Conservation (phyloP, 2,113 vertebrate genomes). For the Oreocharis arfaki region DNA sequence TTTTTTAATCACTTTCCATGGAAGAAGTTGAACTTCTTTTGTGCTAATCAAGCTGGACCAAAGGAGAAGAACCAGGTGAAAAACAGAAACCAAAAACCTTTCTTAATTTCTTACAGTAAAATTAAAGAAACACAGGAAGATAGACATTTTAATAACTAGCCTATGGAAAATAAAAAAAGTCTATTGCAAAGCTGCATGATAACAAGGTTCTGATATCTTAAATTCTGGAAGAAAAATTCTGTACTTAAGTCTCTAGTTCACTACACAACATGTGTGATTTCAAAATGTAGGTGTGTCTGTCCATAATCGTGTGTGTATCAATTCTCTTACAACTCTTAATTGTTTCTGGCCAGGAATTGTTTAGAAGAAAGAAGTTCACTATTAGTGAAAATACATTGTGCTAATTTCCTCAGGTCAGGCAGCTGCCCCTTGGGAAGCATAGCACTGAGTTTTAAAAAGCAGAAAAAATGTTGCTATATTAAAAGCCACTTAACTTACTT, state of each 20-base stretch:
- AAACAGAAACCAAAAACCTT: neutral
- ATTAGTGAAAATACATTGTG: neutral
- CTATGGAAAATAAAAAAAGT: neutral
- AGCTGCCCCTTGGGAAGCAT: neutral
- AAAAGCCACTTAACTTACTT: neutral
- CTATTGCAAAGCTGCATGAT: neutral
- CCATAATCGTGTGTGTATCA: neutral
- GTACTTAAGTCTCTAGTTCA: neutral
- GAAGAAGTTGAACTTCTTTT: neutral
- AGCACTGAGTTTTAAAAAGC: neutral
- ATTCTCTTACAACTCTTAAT: neutral
- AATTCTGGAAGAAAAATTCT: neutral
- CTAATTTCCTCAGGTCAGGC: neutral
- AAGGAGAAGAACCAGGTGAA: neutral
- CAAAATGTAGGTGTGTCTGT: neutral
- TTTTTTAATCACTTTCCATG: neutral
- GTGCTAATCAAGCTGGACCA: neutral
- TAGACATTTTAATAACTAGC: neutral
- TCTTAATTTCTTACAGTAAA: neutral
- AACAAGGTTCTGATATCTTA: neutral
- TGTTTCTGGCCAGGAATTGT: neutral
- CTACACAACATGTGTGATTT: neutral
- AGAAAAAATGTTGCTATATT: neutral
- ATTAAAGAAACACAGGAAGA: neutral
- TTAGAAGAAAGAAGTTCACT: neutral